These are phyloP conservation scores for Eupithecia insigniata DNA, from an alignment of 2,888 invertebrate genomes.

Conservation along the genomic window DNA sequence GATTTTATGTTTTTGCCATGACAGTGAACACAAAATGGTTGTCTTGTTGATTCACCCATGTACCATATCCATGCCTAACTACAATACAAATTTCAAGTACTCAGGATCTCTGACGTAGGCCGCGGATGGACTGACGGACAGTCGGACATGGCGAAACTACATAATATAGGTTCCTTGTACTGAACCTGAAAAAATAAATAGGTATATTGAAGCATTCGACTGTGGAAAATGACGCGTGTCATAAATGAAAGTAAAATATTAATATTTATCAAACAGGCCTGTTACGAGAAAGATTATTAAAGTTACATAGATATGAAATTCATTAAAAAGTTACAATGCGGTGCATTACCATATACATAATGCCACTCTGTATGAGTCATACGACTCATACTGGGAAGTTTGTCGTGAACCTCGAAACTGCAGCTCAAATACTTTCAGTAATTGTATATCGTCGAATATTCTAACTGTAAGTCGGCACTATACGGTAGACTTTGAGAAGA, in stretches of 20 bases:
- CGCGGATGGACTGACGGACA: too few relatives aligned
- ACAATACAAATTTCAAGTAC: too few relatives aligned
- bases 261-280: constrained; percentile 29
- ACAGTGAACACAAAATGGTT: too few relatives aligned
- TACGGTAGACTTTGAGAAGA: not conserved
- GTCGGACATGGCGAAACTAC: too few relatives aligned
- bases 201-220: not conserved
- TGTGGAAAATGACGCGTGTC: constrained; percentile 13
- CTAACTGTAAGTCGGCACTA: not conserved
- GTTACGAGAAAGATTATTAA: not conserved
- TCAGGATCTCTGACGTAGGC: too few relatives aligned
- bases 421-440: not conserved
- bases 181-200: constrained; percentile 6
- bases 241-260: constrained; percentile 20
- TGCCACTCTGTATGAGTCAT: too few relatives aligned
- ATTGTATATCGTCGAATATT: not conserved
- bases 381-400: not conserved
- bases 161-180: too few relatives aligned
- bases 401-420: not conserved
- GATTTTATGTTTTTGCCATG: too few relatives aligned
- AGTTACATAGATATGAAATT: not conserved
- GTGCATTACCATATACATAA: too few relatives aligned
- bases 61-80: too few relatives aligned
- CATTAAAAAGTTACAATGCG: not conserved
- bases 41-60: too few relatives aligned